A percentile compares a stretch with the other conserved stretches of the same genome.
Conservation (phyloP, 2,113 vertebrate genomes). For the Cottus gobio region DNA sequence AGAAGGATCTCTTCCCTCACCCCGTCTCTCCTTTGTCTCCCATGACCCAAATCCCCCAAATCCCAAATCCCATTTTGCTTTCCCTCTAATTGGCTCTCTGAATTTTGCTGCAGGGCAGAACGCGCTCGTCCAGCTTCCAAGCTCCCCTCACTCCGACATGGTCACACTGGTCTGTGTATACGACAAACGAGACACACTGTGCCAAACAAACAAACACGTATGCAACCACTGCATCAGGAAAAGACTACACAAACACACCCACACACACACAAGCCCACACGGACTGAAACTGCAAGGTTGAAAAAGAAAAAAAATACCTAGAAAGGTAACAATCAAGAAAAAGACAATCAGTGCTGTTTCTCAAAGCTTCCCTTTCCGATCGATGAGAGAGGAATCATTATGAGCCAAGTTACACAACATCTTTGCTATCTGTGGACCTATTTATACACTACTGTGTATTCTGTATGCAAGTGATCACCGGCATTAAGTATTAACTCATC, state of each 20-base stretch:
- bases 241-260: background rate
- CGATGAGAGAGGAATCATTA: background rate
- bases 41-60: conserved; percentile 44
- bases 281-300: background rate
- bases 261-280: background rate
- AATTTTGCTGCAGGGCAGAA: conserved; percentile 39
- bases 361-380: background rate
- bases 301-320: background rate
- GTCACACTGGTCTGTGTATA: background rate
- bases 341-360: conserved; percentile 24
- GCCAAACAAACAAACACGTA: background rate
- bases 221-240: background rate
- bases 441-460: background rate
- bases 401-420: too few species aligned
- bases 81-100: conserved; percentile 55
- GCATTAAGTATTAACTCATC: conserved; percentile 2
- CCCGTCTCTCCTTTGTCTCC: conserved; percentile 23
- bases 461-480: background rate
- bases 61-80: conserved; percentile 21
- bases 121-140: conserved; percentile 13
- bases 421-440: background rate
- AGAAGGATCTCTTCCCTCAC: conserved; percentile 16
- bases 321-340: conserved; percentile 16
- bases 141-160: background rate
- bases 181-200: background rate